Evolutionary conservation across 2,888 invertebrate species (phyloP).

Genomic region (Neoaliturus tenellus): DNA sequence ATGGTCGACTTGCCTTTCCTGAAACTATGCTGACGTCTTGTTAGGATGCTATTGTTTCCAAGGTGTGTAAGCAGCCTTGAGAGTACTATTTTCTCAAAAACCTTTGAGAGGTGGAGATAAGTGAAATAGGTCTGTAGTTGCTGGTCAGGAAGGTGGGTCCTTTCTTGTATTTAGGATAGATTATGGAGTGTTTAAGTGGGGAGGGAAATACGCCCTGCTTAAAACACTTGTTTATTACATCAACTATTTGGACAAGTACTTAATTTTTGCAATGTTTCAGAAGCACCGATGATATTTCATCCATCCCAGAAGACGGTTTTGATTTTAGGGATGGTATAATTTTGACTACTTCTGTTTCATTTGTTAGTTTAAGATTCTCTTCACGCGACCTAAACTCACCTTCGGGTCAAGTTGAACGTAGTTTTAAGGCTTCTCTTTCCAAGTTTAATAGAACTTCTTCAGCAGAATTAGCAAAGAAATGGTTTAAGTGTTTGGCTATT

Average conservation of each 20-base stretch:
- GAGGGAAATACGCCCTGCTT: constrained; percentile 24
- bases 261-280: constrained; percentile 35
- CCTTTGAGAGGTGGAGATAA: neutral
- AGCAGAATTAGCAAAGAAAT: constrained; percentile 41
- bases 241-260: constrained; percentile 16
- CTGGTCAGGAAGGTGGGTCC: constrained; percentile 25
- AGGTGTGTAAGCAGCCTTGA: constrained; percentile 30
- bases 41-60: neutral
- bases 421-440: neutral
- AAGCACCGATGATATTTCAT: constrained; percentile 13
- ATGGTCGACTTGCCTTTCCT: constrained; percentile 35
- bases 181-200: neutral
- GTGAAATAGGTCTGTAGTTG: constrained; percentile 25
- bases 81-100: constrained; percentile 24
- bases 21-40: neutral
- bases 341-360: neutral
- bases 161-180: constrained; percentile 21
- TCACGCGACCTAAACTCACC: neutral
- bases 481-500: constrained; percentile 39
- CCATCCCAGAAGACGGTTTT: constrained; percentile 33
- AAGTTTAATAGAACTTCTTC: constrained; percentile 23
- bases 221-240: constrained; percentile 31
- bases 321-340: constrained; percentile 26
- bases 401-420: neutral
- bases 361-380: constrained; percentile 28